Conservation (phyloP, 2,888 invertebrate genomes). For the Heliconius ismenius region DNA sequence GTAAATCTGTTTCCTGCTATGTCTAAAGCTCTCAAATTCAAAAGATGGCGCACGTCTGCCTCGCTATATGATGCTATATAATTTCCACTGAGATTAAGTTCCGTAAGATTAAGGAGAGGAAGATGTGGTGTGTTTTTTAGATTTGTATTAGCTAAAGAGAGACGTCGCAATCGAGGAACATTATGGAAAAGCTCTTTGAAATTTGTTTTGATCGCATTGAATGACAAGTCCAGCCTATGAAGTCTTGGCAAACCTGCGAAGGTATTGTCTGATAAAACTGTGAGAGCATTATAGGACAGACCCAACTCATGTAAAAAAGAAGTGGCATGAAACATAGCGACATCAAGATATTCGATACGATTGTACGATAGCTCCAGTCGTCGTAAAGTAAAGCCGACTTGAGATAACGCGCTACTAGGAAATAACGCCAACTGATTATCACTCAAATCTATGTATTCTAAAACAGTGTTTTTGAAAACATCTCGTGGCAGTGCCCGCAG, state of each 20-base stretch:
- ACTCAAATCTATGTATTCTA: conserved; percentile 89
- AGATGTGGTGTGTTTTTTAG: conserved; percentile 86
- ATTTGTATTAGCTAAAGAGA: conserved; percentile 86
- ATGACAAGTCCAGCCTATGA: conserved; percentile 87
- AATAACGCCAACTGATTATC: conserved; percentile 86
- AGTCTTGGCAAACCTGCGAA: conserved; percentile 88
- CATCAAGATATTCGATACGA: conserved; percentile 89
- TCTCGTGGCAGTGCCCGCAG: conserved; percentile 87
- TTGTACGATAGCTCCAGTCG: conserved; percentile 88
- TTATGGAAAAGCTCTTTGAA: conserved; percentile 91
- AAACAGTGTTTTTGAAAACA: conserved; percentile 86
- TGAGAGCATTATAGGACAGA: conserved; percentile 87
- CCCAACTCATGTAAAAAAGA: conserved; percentile 87
- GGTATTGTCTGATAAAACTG: conserved; percentile 90
- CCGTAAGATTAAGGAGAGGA: conserved; percentile 84
- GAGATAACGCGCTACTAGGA: conserved; percentile 86
- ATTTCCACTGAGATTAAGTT: conserved; percentile 88
- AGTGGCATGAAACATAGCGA: conserved; percentile 86
- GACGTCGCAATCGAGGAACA: conserved; percentile 85
- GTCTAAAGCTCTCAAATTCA: conserved; percentile 84
- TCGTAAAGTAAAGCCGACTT: conserved; percentile 88
- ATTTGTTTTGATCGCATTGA: conserved; percentile 88
- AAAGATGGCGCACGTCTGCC: conserved; percentile 84
- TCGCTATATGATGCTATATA: conserved; percentile 84
- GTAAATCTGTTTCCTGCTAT: conserved; percentile 86